Evolutionary conservation across 2,888 invertebrate species (phyloP).

Genomic region (Eilema griseolum): DNA sequence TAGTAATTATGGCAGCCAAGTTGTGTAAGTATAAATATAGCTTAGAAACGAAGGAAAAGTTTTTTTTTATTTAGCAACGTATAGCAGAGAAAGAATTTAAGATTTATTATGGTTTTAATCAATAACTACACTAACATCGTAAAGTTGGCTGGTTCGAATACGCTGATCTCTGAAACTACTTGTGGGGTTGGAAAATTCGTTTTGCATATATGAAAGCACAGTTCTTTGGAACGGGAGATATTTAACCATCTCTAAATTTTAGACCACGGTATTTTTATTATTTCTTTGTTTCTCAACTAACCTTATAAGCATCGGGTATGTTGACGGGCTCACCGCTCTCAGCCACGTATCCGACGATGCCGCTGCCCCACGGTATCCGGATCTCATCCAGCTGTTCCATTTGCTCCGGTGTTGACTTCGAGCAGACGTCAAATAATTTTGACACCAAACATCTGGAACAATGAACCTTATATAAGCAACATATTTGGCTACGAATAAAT

Average conservation of each 20-base stretch:
- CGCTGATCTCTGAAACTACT: too few species aligned
- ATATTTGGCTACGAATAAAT: background rate
- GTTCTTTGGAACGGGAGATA: too few species aligned
- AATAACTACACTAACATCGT: too few species aligned
- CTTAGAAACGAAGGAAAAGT: background rate
- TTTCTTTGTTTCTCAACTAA: constrained; percentile 58
- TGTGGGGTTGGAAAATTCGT: too few species aligned
- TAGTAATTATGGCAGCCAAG: background rate
- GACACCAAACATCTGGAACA: constrained; percentile 92
- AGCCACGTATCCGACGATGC: constrained; percentile 98
- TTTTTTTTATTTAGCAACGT: background rate
- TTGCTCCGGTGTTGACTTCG: constrained; percentile 96
- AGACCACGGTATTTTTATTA: background rate
- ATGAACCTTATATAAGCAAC: constrained; percentile 2
- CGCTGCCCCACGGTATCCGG: constrained; percentile 97
- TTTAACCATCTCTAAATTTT: background rate
- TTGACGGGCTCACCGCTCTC: constrained; percentile 97
- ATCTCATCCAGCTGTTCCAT: constrained; percentile 97
- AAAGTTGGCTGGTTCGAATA: too few species aligned
- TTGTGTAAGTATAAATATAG: background rate
- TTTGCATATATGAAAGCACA: too few species aligned
- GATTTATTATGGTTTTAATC: background rate
- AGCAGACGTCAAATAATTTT: constrained; percentile 98
- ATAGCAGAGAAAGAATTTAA: background rate
- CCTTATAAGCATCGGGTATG: constrained; percentile 98